A percentile compares a stretch with the other conserved stretches of the same genome.
phyloP scores from a whole-genome alignment of 2,113 vertebrate species.

The Siniperca chuatsi region DNA sequence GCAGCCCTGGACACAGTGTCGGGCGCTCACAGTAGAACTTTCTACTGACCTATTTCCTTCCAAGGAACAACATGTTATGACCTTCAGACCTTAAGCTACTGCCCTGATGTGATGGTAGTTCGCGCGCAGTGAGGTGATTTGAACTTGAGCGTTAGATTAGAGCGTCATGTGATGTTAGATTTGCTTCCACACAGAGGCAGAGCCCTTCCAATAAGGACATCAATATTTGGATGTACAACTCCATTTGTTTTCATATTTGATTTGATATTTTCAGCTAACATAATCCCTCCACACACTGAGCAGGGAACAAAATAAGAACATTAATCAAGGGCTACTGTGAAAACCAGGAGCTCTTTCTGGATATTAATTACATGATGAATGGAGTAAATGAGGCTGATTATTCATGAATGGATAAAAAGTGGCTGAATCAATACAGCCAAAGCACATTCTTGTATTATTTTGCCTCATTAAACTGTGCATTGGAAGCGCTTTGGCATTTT shows the following conservation, averaged over 20 bases:
- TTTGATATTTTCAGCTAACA: constrained; percentile 3
- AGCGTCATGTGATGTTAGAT: too few relatives aligned
- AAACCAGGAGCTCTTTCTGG: constrained; percentile 36
- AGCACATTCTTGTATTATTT: constrained; percentile 34
- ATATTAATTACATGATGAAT: constrained; percentile 68
- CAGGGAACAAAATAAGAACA: constrained; percentile 23
- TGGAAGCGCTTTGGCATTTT: constrained; percentile 32
- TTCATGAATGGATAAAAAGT: constrained; percentile 51
- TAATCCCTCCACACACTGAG: background rate
- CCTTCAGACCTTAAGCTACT: background rate
- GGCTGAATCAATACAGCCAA: constrained; percentile 46
- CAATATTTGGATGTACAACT: background rate
- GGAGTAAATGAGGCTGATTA: constrained; percentile 58
- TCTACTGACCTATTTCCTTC: background rate
- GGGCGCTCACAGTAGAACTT: background rate
- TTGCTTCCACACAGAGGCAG: background rate
- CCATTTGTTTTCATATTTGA: background rate
- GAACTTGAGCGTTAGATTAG: background rate
- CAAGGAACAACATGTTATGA: background rate
- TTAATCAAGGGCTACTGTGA: constrained; percentile 46
- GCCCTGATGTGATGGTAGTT: background rate
- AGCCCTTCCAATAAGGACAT: background rate
- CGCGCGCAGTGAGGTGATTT: background rate
- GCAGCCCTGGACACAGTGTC: background rate
- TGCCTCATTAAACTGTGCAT: constrained; percentile 58